These are phyloP conservation scores for Rhimphoctona megacephalus DNA, from an alignment of 2,888 invertebrate species.

Conservation along the genomic window DNA sequence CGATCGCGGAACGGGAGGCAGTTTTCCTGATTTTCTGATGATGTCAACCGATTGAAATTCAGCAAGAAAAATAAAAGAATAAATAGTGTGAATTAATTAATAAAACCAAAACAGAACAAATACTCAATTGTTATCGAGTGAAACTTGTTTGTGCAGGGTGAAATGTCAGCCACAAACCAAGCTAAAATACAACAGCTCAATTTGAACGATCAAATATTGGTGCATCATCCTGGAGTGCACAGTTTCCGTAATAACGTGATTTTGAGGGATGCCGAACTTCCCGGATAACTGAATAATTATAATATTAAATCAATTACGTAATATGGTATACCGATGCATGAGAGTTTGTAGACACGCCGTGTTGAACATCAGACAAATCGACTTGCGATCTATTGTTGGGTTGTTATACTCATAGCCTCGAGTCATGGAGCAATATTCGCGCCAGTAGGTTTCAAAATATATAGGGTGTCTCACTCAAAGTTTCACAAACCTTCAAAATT, in stretches of 20 bases:
- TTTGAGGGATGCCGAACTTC: not conserved
- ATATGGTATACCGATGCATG: not conserved
- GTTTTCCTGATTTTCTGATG: no score
- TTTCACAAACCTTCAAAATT: no score
- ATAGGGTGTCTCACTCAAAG: not conserved
- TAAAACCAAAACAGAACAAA: not conserved
- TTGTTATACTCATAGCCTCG: not conserved
- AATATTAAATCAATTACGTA: constrained; percentile 15
- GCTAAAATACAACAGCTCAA: not conserved
- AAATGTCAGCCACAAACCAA: not conserved
- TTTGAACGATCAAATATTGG: not conserved
- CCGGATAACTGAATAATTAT: not conserved
- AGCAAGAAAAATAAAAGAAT: no score
- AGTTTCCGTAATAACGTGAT: not conserved
- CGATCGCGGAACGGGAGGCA: no score
- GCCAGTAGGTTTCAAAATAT: not conserved
- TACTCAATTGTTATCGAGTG: not conserved
- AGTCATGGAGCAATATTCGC: not conserved
- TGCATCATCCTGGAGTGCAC: not conserved
- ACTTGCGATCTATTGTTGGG: not conserved
- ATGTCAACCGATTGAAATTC: no score
- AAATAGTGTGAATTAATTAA: no score
- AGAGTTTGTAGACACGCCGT: not conserved
- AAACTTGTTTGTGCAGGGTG: not conserved
- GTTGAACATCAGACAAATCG: not conserved